Base-by-base conservation (phyloP, 2,888 invertebrate species). In the Camptogramma bilineatum region DNA sequence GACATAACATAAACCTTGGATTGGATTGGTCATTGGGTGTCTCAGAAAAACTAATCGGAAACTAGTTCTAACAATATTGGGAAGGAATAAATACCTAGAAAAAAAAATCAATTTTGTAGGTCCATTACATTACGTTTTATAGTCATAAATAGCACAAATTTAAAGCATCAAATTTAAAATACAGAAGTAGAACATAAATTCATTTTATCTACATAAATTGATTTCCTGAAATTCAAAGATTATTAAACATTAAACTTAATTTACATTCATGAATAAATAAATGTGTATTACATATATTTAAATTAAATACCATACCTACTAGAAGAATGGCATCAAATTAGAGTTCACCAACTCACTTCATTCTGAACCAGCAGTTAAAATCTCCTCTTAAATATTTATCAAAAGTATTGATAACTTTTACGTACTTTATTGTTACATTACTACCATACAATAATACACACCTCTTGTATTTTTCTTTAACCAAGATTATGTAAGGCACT, bases 141-240 rank as follows among this genome's bases (percentile, higher is more conserved):
- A 72, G 19, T 55, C 55, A 78, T 79, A 77, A 78, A 79, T 78
- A 79, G 78, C 81, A 80, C 78, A 81, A 81, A 71, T 72, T 75
- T 73, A 71, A 71, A 72, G 72, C 74, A 75, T 70, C 71, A 73
- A 78, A 80, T 76, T 77, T 79, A 83, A 77, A 76, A 75, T 70
- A 73, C 71, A 75, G 66, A 72, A 54, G 64, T 73, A 72, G 66
- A 52, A 62, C 16, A 13, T 9, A 34, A 44, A 44, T 17, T 44
- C 1, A 44, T 16, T 44, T 44, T 44, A 17, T 44, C 44, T 44
- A 44, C 17, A 17, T 44, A 44, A 5, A 17, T 44, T 44, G 4
- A 39, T 39, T 16, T 44, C 17, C 16, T 44, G 44, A 44, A 17
- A 17, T 44, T 44, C 44, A 44, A 44, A 44, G 16, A 16, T 7